Evolutionary conservation across 2,888 invertebrate species (phyloP).

Genomic region (Limnephilus lunatus): DNA sequence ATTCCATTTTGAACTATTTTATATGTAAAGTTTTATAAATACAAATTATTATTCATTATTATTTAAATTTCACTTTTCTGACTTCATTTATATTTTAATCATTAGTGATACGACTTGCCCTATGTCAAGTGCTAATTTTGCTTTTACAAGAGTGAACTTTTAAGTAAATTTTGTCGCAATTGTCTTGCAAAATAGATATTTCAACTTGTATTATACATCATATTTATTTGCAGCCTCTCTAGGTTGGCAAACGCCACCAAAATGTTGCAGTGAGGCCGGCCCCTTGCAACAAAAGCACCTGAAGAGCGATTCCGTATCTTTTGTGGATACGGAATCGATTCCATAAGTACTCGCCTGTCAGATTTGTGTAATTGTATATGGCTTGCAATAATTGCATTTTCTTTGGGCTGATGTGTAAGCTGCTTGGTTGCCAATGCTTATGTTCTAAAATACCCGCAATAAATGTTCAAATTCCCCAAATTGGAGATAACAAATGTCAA

Average conservation of each 20-base stretch:
- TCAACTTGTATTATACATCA: background rate
- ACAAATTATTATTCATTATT: conserved; percentile 2
- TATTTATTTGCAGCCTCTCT: background rate
- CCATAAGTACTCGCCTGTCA: too few species aligned
- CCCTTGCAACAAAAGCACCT: background rate
- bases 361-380: too few species aligned
- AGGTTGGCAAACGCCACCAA: background rate
- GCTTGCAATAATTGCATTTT: too few species aligned
- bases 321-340: too few species aligned
- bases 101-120: background rate
- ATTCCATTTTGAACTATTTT: conserved; percentile 56
- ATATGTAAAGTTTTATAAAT: conserved; percentile 33
- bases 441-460: too few species aligned
- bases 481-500: too few species aligned
- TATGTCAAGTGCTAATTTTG: background rate
- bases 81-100: background rate
- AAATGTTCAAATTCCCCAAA: too few species aligned
- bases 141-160: background rate
- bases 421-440: too few species aligned
- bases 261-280: background rate
- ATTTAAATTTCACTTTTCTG: conserved; percentile 20
- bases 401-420: too few species aligned
- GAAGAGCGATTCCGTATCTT: too few species aligned
- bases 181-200: background rate
- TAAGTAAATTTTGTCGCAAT: background rate